Conservation (phyloP, 1,140 invertebrate species). For the Idris sp. region DNA sequence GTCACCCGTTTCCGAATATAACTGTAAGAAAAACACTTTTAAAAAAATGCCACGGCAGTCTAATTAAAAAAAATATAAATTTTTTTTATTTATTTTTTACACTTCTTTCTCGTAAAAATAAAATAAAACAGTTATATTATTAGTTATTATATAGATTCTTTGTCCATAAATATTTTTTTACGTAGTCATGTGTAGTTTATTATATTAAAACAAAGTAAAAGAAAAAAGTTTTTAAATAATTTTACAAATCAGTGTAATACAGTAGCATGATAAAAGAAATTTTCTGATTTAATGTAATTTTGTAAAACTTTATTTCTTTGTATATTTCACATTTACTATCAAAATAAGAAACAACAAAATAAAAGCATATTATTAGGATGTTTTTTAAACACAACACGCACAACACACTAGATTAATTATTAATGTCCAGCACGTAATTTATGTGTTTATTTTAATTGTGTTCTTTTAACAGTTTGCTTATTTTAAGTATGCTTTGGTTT, state of each 20-base stretch:
- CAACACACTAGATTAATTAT: conserved; percentile 32
- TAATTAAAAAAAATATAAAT: conserved; percentile 36
- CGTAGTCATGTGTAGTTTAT: no score
- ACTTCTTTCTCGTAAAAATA: conserved; percentile 39
- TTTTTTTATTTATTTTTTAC: conserved; percentile 41
- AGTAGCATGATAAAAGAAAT: no score
- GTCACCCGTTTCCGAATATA: conserved; percentile 69
- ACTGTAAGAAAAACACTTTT: conserved; percentile 54
- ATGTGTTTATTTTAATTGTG: conserved; percentile 25
- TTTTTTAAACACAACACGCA: conserved; percentile 35
- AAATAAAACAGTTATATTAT: conserved; percentile 4
- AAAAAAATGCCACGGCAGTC: conserved; percentile 39
- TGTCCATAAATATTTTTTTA: no score
- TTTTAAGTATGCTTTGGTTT: conserved; percentile 26
- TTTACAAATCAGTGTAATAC: no score
- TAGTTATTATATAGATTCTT: not conserved
- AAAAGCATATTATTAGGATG: conserved; percentile 19
- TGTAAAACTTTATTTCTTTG: not conserved
- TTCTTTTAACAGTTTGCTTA: conserved; percentile 39
- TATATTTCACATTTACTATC: no score
- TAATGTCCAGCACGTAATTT: conserved; percentile 43
- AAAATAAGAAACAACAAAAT: no score
- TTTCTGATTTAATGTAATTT: no score
- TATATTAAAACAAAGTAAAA: no score
- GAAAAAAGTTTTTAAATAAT: no score